Percentiles rank a stretch among this genome's conserved stretches.
Conservation (phyloP, 2,888 invertebrate species). For the Agapetus fuscipes region DNA sequence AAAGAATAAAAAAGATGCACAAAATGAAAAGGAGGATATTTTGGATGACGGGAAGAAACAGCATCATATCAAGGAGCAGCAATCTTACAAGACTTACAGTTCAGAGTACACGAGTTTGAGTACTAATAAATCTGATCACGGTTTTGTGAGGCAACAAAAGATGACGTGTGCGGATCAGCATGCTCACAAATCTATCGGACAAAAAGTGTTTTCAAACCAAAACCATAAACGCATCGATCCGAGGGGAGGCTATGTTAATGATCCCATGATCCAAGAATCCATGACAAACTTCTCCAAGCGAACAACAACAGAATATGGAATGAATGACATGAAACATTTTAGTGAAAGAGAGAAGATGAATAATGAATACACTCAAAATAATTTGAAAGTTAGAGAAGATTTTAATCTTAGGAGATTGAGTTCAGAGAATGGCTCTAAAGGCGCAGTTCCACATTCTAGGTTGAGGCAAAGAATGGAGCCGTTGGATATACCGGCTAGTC, state of each 20-base stretch:
- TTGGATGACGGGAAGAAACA: slow-evolving; percentile 21
- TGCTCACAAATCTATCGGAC: slow-evolving; percentile 37
- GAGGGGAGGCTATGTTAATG: slow-evolving; percentile 43
- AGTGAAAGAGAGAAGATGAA: slow-evolving; percentile 20
- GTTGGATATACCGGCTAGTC: slow-evolving; percentile 39
- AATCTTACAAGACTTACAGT: slow-evolving; percentile 8
- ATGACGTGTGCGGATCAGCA: slow-evolving; percentile 33
- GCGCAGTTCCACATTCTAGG: slow-evolving; percentile 32
- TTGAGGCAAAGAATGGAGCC: slow-evolving; percentile 45
- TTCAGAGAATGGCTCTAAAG: slow-evolving; percentile 27
- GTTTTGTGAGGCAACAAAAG: slow-evolving; percentile 30
- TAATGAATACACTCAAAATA: slow-evolving; percentile 8
- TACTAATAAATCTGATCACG: slow-evolving; percentile 23
- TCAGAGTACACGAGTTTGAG: slow-evolving; percentile 20
- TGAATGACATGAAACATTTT: slow-evolving; percentile 40
- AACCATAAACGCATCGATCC: slow-evolving; percentile 44
- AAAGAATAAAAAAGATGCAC: slow-evolving; percentile 51
- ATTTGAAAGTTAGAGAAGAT: slow-evolving; percentile 13
- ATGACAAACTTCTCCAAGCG: slow-evolving; percentile 38
- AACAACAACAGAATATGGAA: slow-evolving; percentile 38
- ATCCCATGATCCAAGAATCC: slow-evolving; percentile 40
- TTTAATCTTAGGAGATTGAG: slow-evolving; percentile 13
- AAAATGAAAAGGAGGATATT: slow-evolving; percentile 33
- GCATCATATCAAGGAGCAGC: slow-evolving; percentile 7
- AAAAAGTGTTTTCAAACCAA: slow-evolving; percentile 42